These are phyloP conservation scores for Acronicta leporina DNA, from an alignment of 2,888 invertebrate species.

Conservation along the genomic window DNA sequence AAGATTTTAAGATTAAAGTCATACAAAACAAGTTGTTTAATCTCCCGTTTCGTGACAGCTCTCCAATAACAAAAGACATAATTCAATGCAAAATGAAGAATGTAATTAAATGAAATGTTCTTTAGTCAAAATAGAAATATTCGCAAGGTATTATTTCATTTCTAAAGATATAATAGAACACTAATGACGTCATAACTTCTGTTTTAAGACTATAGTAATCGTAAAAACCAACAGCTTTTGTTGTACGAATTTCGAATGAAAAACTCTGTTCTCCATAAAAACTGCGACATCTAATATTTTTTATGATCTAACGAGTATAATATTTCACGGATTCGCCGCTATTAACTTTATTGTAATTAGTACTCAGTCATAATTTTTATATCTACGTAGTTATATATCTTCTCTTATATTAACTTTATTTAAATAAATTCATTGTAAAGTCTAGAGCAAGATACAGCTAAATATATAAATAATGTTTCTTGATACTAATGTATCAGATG, in stretches of 20 bases:
- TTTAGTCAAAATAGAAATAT: conserved; percentile 41
- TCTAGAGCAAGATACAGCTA: too few species aligned
- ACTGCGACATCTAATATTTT: conserved; percentile 57
- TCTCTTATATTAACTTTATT: neutral
- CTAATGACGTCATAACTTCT: conserved; percentile 56
- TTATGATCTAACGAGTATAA: conserved; percentile 56
- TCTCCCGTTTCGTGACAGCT: neutral
- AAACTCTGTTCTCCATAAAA: conserved; percentile 48
- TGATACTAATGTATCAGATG: too few species aligned
- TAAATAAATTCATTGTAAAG: neutral
- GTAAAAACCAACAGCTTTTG: conserved; percentile 56
- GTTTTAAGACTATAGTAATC: conserved; percentile 56
- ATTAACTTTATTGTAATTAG: conserved; percentile 38
- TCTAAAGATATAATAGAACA: conserved; percentile 46
- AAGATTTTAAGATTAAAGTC: too few species aligned
- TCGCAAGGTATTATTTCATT: conserved; percentile 42
- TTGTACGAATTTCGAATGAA: conserved; percentile 49
- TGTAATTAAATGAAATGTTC: conserved; percentile 28
- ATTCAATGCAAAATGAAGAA: conserved; percentile 9
- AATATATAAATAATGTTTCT: too few species aligned
- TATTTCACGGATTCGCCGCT: conserved; percentile 48
- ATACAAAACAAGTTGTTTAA: neutral
- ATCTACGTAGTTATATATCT: conserved; percentile 3
- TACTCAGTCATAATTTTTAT: conserved; percentile 9
- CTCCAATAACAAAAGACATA: neutral